A percentile compares a stretch with the other conserved stretches of the same genome.
Conservation (phyloP, 1,140 invertebrate species). For the Sinonovacula constricta region DNA sequence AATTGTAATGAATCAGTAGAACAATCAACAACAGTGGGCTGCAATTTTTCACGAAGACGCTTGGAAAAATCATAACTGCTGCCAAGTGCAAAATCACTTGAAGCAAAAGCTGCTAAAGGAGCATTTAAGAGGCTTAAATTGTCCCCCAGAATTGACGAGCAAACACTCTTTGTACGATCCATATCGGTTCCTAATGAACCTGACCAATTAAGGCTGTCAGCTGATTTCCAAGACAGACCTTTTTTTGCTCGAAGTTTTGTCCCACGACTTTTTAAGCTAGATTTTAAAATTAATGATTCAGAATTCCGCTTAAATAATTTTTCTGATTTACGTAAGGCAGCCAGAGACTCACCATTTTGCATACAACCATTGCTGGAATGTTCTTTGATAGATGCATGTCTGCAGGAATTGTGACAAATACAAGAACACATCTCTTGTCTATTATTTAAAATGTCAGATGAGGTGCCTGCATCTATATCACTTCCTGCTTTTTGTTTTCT, state of each 20-base stretch:
- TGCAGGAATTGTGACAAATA: too few species aligned
- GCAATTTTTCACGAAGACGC: conserved; percentile 46
- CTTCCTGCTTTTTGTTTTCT: too few species aligned
- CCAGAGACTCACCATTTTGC: conserved; percentile 64
- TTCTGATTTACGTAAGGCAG: conserved; percentile 43
- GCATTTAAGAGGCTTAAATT: conserved; percentile 62
- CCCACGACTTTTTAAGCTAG: conserved; percentile 59
- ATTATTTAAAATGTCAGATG: too few species aligned
- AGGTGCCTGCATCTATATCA: too few species aligned
- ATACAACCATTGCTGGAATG: conserved; percentile 29
- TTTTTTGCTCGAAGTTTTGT: conserved; percentile 48
- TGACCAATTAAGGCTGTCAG: conserved; percentile 63
- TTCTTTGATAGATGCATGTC: conserved; percentile 18
- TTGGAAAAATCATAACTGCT: conserved; percentile 55
- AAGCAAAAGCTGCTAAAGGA: conserved; percentile 66
- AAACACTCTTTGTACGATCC: conserved; percentile 62
- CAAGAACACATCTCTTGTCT: too few species aligned
- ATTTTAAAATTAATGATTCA: conserved; percentile 60
- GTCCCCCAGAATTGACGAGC: conserved; percentile 61
- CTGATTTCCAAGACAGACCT: conserved; percentile 64
- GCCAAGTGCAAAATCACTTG: conserved; percentile 61
- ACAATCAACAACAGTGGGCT: conserved; percentile 54
- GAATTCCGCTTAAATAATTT: conserved; percentile 54
- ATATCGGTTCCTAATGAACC: conserved; percentile 56
- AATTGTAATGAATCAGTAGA: conserved; percentile 66